phyloP scores from a whole-genome alignment of 2,113 vertebrate genomes.

The Cyphomyrus plagiostoma region DNA sequence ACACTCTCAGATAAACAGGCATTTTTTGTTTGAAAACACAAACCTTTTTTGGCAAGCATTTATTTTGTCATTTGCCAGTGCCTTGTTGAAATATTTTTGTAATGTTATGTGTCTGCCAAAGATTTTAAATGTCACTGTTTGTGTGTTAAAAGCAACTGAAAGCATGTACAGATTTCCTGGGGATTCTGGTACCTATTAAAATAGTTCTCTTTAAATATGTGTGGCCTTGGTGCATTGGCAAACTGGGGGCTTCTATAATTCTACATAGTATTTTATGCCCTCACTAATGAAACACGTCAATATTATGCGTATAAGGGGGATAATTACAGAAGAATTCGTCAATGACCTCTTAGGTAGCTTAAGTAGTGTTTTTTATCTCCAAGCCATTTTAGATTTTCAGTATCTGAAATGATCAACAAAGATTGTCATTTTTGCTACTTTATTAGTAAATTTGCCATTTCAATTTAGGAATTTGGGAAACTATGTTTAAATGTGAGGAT shows the following conservation, averaged over 20 bases:
- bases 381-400: not conserved
- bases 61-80: not conserved
- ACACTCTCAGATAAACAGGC: not conserved
- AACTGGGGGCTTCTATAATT: not conserved
- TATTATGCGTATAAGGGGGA: not conserved
- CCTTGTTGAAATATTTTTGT: not conserved
- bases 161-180: not conserved
- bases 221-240: not conserved
- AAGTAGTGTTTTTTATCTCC: not conserved
- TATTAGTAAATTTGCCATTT: not conserved
- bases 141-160: not conserved
- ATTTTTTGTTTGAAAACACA: not conserved
- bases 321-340: not conserved
- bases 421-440: not conserved
- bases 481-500: not conserved
- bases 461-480: not conserved
- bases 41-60: not conserved
- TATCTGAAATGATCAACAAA: not conserved
- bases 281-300: not conserved
- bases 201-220: not conserved
- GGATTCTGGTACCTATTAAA: not conserved
- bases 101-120: not conserved
- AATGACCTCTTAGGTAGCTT: not conserved
- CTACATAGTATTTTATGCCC: not conserved
- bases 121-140: not conserved